Conservation (phyloP, 92 coral and sea anemone species). For the Porites cylindrica region DNA sequence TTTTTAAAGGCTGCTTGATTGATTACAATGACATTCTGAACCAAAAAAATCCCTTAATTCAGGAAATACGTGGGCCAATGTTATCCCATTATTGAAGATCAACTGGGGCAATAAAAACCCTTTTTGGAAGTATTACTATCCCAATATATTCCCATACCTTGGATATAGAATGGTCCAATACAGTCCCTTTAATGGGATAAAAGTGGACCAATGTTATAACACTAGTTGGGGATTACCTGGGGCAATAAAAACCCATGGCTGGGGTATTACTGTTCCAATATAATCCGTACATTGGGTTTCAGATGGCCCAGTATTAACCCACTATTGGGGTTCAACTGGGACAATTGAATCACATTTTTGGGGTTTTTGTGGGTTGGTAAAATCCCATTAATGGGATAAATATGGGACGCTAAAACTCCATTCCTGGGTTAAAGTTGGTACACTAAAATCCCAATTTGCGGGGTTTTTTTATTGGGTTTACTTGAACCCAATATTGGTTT, state of each 20-base stretch:
- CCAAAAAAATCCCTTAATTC: background rate
- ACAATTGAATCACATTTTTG: background rate
- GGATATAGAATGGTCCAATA: background rate
- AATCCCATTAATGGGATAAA: slow-evolving; percentile 1
- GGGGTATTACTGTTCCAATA: background rate
- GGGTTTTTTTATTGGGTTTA: background rate
- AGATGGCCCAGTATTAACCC: too few species aligned
- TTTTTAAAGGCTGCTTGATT: too few species aligned
- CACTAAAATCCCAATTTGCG: slow-evolving; percentile 1
- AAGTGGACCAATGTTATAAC: background rate
- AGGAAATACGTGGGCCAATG: background rate
- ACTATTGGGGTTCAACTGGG: background rate
- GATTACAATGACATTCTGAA: too few species aligned
- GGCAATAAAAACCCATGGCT: background rate
- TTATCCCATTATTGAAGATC: too few species aligned
- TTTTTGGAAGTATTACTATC: too few species aligned
- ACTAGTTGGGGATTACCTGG: background rate
- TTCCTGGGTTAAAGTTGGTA: background rate
- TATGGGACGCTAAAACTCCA: background rate
- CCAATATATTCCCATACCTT: background rate
- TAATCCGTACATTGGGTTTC: background rate
- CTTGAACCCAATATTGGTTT: background rate
- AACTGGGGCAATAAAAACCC: too few species aligned
- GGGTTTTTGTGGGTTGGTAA: background rate
- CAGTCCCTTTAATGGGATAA: background rate